These are phyloP conservation scores for Trichomalopsis sarcophagae DNA, from an alignment of 1,140 invertebrate species.

Conservation along the genomic window DNA sequence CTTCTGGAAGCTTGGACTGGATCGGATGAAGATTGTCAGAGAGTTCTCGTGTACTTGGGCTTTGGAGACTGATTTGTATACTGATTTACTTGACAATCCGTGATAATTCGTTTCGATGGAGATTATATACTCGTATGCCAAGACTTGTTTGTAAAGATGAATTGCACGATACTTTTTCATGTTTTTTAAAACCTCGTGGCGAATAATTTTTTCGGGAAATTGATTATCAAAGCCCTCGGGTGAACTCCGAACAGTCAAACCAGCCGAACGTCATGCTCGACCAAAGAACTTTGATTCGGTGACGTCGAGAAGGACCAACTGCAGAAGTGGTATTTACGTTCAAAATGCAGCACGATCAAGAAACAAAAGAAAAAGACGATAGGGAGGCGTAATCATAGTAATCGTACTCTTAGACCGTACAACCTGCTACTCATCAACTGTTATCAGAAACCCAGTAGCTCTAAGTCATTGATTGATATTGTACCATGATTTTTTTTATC, in stretches of 20 bases:
- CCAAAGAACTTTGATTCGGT: conserved; percentile 30
- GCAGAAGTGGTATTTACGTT: conserved; percentile 51
- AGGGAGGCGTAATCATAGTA: conserved; percentile 44
- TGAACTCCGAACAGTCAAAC: too few relatives aligned
- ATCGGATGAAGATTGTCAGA: background rate
- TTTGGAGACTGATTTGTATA: background rate
- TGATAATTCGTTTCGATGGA: background rate
- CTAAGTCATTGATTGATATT: conserved; percentile 32
- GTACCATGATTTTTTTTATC: conserved; percentile 33
- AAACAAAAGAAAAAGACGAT: conserved; percentile 30
- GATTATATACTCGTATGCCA: background rate
- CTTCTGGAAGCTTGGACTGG: background rate
- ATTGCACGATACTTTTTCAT: background rate
- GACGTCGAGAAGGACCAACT: conserved; percentile 46
- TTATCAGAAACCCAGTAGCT: conserved; percentile 28
- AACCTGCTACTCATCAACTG: conserved; percentile 28
- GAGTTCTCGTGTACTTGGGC: background rate
- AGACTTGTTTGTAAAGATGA: background rate
- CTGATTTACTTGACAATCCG: background rate
- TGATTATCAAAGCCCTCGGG: background rate
- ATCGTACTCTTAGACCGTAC: conserved; percentile 52
- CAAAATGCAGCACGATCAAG: conserved; percentile 58
- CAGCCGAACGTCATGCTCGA: background rate
- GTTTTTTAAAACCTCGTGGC: background rate
- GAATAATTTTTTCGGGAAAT: background rate